Conservation (phyloP, 2,113 vertebrate species). For the Nestor notabilis region DNA sequence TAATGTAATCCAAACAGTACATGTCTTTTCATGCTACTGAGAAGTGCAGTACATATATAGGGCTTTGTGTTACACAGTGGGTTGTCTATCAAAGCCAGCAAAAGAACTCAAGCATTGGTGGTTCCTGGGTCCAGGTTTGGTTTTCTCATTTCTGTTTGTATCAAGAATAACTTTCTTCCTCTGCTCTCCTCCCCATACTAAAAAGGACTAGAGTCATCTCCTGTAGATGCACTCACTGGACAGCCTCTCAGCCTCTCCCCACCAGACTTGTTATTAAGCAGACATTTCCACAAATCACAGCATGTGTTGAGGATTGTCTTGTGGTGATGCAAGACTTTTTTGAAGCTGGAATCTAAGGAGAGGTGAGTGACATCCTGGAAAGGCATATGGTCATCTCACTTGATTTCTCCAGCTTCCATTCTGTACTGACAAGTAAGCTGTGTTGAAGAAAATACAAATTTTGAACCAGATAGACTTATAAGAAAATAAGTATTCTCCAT, state of each 20-base stretch:
- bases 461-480: background rate
- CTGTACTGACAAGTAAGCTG: background rate
- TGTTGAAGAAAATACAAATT: background rate
- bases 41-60: rapidly evolving
- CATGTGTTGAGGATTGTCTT: background rate
- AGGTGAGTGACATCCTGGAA: background rate
- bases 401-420: background rate
- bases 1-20: background rate
- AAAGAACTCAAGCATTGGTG: background rate
- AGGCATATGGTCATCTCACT: background rate
- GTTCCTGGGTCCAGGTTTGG: background rate
- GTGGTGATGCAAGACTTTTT: background rate
- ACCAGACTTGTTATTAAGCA: background rate
- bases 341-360: background rate
- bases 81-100: background rate
- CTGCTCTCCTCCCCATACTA: background rate
- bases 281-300: background rate
- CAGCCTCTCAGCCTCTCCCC: background rate
- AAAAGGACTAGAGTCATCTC: background rate
- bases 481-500: background rate
- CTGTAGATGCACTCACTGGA: background rate
- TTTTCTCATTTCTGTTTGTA: background rate
- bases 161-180: background rate
- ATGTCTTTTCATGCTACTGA: background rate
- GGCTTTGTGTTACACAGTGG: background rate